A percentile compares a stretch with the other conserved stretches of the same genome.
Evolutionary conservation across 2,888 invertebrate species (phyloP).

Genomic region (Diarsia dahlii): DNA sequence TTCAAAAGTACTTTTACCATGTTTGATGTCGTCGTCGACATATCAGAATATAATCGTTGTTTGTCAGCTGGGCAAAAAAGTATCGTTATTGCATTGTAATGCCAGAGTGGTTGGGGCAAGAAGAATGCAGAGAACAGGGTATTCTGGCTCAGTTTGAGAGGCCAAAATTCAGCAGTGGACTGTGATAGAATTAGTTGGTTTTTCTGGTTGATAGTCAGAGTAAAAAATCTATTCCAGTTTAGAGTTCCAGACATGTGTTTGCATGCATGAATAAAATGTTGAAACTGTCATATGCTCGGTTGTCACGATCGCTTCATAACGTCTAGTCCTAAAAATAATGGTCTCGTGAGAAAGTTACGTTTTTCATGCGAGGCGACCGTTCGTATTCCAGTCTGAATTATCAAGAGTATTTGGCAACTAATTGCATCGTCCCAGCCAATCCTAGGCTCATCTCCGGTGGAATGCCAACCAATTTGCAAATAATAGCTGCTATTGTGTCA

Average conservation of each 20-base stretch:
- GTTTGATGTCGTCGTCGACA: conserved; percentile 29
- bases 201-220: background rate
- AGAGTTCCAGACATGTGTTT: background rate
- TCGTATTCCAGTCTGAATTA: conserved; percentile 29
- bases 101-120: background rate
- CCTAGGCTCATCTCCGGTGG: conserved; percentile 25
- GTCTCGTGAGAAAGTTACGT: conserved; percentile 49
- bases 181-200: background rate
- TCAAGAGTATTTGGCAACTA: conserved; percentile 48
- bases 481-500: conserved; percentile 56
- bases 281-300: background rate
- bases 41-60: conserved; percentile 19
- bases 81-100: background rate
- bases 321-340: conserved; percentile 31
- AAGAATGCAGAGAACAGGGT: background rate
- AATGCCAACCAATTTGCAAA: conserved; percentile 58
- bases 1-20: conserved; percentile 30
- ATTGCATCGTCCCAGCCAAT: conserved; percentile 34
- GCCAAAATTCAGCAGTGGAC: no score
- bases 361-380: conserved; percentile 16
- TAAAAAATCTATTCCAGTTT: background rate
- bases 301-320: conserved; percentile 26
- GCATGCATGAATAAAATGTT: background rate
- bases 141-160: background rate
- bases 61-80: conserved; percentile 1